These are phyloP conservation scores for Peromyscus nudipes DNA, from an alignment of 2,797 vertebrate genomes.

Conservation along the genomic window DNA sequence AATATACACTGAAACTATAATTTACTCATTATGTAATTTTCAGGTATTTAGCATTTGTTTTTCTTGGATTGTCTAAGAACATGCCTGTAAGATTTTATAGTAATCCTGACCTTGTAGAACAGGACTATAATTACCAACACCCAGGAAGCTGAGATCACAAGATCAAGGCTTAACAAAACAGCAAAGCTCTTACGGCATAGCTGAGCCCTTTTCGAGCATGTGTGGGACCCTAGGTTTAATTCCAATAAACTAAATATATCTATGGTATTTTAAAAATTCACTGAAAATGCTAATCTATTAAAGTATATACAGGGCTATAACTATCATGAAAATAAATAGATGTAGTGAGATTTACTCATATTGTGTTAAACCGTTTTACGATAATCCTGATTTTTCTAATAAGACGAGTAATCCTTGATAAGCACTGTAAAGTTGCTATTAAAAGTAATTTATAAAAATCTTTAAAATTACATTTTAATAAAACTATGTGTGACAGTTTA, in stretches of 20 bases:
- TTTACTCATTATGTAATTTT: conserved; percentile 35
- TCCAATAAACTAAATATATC: background rate
- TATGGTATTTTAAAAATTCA: background rate
- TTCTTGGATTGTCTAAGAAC: background rate
- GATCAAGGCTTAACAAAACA: background rate
- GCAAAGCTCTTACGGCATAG: background rate
- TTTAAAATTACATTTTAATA: conserved; percentile 14
- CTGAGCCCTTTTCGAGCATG: background rate
- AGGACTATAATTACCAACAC: background rate
- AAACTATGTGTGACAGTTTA: background rate
- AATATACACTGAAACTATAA: background rate
- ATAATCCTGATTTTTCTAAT: background rate
- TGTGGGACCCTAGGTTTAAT: background rate
- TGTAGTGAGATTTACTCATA: conserved; percentile 21
- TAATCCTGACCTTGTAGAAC: background rate
- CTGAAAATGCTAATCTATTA: background rate
- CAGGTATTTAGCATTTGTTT: conserved; percentile 28
- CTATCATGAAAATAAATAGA: background rate
- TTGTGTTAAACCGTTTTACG: conserved; percentile 25
- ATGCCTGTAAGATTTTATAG: background rate
- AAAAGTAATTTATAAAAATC: background rate
- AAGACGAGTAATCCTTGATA: background rate
- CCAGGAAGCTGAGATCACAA: background rate
- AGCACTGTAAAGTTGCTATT: conserved; percentile 14
- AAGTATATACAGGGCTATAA: background rate